phyloP scores from a whole-genome alignment of 2,888 invertebrate species.

The Trachelus troglodyta region DNA sequence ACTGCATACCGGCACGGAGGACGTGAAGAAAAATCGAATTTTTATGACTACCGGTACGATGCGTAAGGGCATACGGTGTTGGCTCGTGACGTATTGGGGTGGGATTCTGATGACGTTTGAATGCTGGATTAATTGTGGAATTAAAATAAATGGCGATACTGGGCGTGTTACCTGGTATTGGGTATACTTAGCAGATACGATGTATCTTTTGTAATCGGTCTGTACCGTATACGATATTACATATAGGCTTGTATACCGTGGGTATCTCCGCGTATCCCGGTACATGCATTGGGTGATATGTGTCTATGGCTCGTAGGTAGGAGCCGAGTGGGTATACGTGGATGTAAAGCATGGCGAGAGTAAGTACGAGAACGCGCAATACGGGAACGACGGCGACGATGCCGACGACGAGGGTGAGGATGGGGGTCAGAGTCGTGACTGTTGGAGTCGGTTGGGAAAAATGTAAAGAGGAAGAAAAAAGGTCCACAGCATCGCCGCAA shows the following conservation, averaged over 20 bases:
- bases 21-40: not conserved
- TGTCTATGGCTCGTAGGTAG: constrained; percentile 6
- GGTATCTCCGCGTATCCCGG: not conserved
- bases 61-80: no score
- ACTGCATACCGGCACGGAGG: not conserved
- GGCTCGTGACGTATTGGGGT: no score
- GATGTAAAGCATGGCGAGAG: constrained; percentile 31
- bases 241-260: not conserved
- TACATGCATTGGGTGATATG: not conserved
- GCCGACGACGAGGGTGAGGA: constrained; percentile 13
- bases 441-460: constrained; percentile 36
- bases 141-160: not conserved
- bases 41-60: not conserved
- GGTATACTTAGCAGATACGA: not conserved
- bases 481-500: constrained; percentile 34
- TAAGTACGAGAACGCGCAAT: constrained; percentile 34
- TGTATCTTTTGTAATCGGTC: not conserved
- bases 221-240: not conserved
- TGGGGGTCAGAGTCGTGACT: constrained; percentile 47
- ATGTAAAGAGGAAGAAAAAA: constrained; percentile 36
- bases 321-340: constrained; percentile 21
- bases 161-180: not conserved
- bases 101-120: no score
- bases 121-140: not conserved
- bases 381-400: constrained; percentile 25